Evolutionary conservation across 2,797 vertebrate species (phyloP).

Genomic region (Eptatretus atami): DNA sequence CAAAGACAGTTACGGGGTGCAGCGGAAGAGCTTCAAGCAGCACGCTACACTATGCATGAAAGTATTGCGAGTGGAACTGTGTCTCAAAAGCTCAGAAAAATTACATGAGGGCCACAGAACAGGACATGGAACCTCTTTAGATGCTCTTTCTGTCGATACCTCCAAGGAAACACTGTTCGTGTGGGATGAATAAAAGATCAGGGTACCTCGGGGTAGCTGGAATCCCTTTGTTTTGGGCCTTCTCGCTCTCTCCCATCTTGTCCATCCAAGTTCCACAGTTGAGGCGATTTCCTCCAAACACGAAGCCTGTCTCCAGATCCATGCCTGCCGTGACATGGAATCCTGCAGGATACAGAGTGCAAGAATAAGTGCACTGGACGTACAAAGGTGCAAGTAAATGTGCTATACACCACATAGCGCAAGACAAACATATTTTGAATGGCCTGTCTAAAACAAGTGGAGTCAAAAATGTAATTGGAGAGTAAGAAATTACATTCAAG

Average conservation of each 20-base stretch:
- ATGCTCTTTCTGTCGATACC: background rate
- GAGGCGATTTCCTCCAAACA: slow-evolving; percentile 36
- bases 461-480: too few relatives aligned
- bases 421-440: too few relatives aligned
- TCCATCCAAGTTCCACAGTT: slow-evolving; percentile 76
- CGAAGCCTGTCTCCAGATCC: slow-evolving; percentile 33
- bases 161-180: background rate
- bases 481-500: too few relatives aligned
- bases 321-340: slow-evolving; percentile 28
- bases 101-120: background rate
- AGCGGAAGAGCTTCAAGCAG: too few relatives aligned
- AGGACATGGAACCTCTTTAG: background rate
- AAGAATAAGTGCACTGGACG: background rate
- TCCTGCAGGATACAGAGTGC: slow-evolving; percentile 15
- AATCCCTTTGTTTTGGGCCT: slow-evolving; percentile 31
- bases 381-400: background rate
- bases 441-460: too few relatives aligned
- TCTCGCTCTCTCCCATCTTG: slow-evolving; percentile 54
- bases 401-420: too few relatives aligned
- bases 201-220: slow-evolving; percentile 40
- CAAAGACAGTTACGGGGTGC: too few relatives aligned
- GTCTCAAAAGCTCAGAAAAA: too few relatives aligned
- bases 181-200: too few relatives aligned
- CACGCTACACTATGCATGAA: too few relatives aligned
- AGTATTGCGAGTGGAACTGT: too few relatives aligned